Base-by-base conservation (phyloP, 2,113 vertebrate genomes). In the Myotis davidii region DNA sequence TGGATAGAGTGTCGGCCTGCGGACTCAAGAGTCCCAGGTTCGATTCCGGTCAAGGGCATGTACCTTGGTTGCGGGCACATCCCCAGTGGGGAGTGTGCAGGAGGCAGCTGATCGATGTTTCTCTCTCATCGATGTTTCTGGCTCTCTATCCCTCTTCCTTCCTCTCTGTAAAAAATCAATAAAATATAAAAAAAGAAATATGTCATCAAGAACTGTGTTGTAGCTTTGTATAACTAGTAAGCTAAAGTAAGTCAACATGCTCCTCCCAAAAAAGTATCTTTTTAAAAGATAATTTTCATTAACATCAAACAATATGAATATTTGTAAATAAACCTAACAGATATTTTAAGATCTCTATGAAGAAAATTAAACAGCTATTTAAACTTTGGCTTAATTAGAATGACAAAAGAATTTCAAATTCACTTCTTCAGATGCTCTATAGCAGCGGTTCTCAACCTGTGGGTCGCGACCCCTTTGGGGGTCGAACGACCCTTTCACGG, bases 311-410 rank as follows among this genome's bases (percentile, higher is more conserved):
- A 45, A 16, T 70, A 21, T 25, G 87, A 74, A 29, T 88, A 56
- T 88, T 88, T 94, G n/a, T 82, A 79, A 91, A 52, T 65, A 74
- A 64, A 21, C 27, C 34, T 27, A 39, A 61, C 25, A 94, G 20
- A 48, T 64, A 48, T 12, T 18, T n/a, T 70, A 42, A 39, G 23
- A 25, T 42, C 20, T 93, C 67, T 76, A 8, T 56, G 39, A 92
- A 92, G 48, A 87, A n/a, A 82, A 88, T 64, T 61, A 37, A 48
- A 77, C 61, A 84, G 77, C n/a, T n/a, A 14, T 79, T 84, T 72
- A 52, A 52, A 85, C 86, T 64, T 34, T 74, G 48, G 85, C 29
- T 52, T 5, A 65, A 16, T 69, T 85, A 54, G 76, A 96, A 79
- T 52, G 23, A 32, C 48, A 34, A 69, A 86, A 64, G 7, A 18